phyloP scores from a whole-genome alignment of 2,888 invertebrate species.

The Holacanthella duospinosa region DNA sequence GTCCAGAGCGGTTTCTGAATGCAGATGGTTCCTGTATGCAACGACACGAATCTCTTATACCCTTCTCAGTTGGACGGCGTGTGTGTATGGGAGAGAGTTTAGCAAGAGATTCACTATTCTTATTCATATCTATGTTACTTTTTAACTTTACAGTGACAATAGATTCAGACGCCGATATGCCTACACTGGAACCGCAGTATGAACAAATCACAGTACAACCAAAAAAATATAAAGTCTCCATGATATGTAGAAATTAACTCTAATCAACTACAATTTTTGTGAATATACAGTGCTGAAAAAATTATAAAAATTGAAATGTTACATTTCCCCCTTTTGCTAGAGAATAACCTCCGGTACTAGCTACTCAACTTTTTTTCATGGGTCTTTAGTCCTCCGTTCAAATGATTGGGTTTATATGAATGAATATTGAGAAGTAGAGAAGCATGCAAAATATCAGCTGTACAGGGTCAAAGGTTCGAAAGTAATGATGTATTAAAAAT shows the following conservation, averaged over 20 bases:
- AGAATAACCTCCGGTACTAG: no score
- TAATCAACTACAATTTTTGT: no score
- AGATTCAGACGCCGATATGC: neutral
- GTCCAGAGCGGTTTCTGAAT: constrained; percentile 20
- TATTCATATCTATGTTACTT: constrained; percentile 17
- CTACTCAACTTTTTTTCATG: no score
- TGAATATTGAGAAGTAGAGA: no score
- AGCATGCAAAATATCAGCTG: no score
- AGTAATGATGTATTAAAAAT: no score
- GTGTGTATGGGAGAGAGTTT: constrained; percentile 28
- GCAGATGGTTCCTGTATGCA: constrained; percentile 18
- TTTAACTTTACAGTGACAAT: constrained; percentile 11
- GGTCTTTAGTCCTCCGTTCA: no score
- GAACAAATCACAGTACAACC: neutral
- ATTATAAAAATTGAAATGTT: no score
- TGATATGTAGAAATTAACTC: neutral
- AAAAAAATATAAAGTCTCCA: neutral
- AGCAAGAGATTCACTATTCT: constrained; percentile 25
- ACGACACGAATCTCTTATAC: constrained; percentile 24
- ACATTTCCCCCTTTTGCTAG: no score
- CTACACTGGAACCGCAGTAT: neutral
- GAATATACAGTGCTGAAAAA: no score
- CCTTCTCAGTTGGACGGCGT: constrained; percentile 21
- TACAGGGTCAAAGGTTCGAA: no score
- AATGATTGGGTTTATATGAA: no score